Evolutionary conservation across 35 echinoderm and acorn worm species (phyloP), one percentile per base, ranked within the genome.

Genomic region (Lytechinus pictus): DNA sequence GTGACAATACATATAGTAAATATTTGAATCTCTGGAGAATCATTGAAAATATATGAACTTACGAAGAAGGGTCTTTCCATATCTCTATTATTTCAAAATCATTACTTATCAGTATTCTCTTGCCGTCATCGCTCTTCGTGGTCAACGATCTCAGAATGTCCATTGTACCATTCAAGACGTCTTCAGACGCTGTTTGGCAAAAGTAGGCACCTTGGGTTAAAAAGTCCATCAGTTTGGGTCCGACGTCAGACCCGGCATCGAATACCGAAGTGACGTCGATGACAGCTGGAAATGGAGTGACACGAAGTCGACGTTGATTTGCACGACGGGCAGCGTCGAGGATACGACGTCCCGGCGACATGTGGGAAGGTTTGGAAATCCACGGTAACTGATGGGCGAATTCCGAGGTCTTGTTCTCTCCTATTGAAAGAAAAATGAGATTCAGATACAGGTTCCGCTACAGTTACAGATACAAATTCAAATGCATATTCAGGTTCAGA

Each of bases 231-330:
- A 90, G n/a, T 29, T 90, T 90, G 5, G 88, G 52, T 5, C 88
- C 88, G 10, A 52, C 88, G 9, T 90, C 88, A 27, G 88, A 90
- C 52, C 3, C 52, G 88, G 11, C 88, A 21, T 90, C 88, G 88
- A 90, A 90, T 21, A 54, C 88, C 5, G 88, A 90, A 0, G 88
- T 90, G 88, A 90, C 8, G 88, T 90, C 88, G 88, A 90, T 90
- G 88, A 52, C 52, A 1, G 88, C 88, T 14, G 29, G 88, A 29
- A 90, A 90, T 54, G 88, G 52, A 4, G 52, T 44, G n/a, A 90
- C 29, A 21, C 88, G 88, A 90, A 44, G 10, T 90, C 88, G 88
- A 90, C 88, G 88, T 79, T 79, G 66, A 79, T 90, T 90, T 28
- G 88, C 88, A 54, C 88, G 88, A 44, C 52, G 10, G 19, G 88